phyloP scores from a whole-genome alignment of 2,888 invertebrate species.

The Sinhomidia bicolor region DNA sequence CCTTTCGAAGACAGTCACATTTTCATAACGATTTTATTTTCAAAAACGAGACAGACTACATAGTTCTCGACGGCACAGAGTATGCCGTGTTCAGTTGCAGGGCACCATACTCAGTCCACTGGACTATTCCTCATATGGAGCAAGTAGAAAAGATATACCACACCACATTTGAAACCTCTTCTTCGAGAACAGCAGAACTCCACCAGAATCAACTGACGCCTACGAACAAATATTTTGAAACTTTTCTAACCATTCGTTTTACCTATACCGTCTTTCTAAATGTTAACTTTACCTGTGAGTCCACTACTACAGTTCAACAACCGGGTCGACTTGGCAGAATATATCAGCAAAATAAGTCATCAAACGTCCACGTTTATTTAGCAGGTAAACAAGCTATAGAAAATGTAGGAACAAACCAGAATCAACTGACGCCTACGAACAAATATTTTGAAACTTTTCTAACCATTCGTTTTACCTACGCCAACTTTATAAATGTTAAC shows the following conservation, averaged over 20 bases:
- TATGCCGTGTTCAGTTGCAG: background rate
- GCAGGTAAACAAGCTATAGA: too few relatives aligned
- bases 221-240: background rate
- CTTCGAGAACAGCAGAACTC: background rate
- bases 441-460: background rate
- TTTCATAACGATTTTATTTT: background rate
- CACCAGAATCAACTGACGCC: background rate
- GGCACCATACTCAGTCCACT: background rate
- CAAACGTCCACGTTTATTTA: too few relatives aligned
- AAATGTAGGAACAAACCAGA: too few relatives aligned
- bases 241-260: background rate
- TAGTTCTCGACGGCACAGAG: background rate
- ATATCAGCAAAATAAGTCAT: background rate
- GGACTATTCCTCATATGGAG: background rate
- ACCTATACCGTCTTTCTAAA: background rate
- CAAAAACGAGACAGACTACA: background rate
- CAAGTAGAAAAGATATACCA: background rate
- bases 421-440: too few relatives aligned
- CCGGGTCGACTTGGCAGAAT: background rate
- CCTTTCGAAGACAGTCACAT: background rate
- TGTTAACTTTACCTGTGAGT: background rate
- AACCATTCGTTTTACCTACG: background rate
- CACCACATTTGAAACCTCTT: background rate
- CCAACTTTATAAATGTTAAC: background rate
- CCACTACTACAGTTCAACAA: too few relatives aligned